Evolutionary conservation across 37 sponge, comb jelly and placozoan genomes (phyloP).

Genomic region (Agelas oroides): DNA sequence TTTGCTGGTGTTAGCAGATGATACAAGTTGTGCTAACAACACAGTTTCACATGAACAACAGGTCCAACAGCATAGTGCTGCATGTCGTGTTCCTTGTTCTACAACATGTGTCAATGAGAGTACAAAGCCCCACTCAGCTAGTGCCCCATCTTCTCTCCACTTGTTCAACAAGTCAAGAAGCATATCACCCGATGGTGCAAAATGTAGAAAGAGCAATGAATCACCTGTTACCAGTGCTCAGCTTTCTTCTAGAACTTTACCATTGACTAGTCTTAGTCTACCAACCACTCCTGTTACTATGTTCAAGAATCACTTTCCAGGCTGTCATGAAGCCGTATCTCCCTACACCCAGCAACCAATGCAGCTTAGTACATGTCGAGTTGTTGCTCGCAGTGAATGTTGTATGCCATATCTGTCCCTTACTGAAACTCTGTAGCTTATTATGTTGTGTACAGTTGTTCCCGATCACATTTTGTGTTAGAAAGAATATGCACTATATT

Average conservation of each 20-base stretch:
- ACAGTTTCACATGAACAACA: too few species aligned
- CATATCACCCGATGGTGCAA: too few species aligned
- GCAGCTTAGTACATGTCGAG: constrained; percentile 31
- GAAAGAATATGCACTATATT: not conserved
- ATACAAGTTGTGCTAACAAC: too few species aligned
- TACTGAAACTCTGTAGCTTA: not conserved
- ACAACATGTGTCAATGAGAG: too few species aligned
- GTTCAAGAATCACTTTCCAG: constrained; percentile 36
- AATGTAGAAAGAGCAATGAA: too few species aligned
- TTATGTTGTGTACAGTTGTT: not conserved
- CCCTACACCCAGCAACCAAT: not conserved
- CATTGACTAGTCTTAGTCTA: constrained; percentile 20
- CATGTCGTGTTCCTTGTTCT: too few species aligned
- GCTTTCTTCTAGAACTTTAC: not conserved
- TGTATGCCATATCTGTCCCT: not conserved
- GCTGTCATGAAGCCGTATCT: not conserved
- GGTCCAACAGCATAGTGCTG: too few species aligned
- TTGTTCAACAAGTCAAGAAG: not conserved
- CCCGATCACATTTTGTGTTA: not conserved
- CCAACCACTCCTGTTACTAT: constrained; percentile 23
- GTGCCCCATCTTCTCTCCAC: constrained; percentile 25
- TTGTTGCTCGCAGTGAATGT: constrained; percentile 11
- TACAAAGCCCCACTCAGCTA: too few species aligned
- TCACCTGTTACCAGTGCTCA: too few species aligned
- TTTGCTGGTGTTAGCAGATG: too few species aligned